A percentile compares a stretch with the other conserved stretches of the same genome.
These are phyloP conservation scores for Linepithema humile DNA, from an alignment of 1,140 invertebrate genomes.

Conservation along the genomic window DNA sequence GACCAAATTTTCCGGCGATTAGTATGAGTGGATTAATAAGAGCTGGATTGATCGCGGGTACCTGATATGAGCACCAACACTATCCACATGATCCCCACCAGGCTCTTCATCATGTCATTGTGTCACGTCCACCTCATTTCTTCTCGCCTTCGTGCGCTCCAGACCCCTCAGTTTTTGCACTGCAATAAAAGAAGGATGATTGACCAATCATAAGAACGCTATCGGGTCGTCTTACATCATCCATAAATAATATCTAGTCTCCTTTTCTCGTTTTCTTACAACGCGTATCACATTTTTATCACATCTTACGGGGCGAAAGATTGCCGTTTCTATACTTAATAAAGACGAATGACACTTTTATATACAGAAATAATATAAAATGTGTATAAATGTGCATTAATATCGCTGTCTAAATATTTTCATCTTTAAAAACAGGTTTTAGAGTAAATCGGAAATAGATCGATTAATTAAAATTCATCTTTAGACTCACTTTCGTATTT, in stretches of 20 bases:
- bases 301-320: no score
- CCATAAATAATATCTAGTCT: neutral
- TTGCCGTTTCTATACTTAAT: no score
- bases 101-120: conserved; percentile 86
- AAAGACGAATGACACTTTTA: no score
- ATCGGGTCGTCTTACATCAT: neutral
- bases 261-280: no score
- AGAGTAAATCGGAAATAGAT: no score
- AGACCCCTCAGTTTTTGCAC: conserved; percentile 75
- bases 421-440: no score
- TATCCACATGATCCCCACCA: conserved; percentile 87
- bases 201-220: neutral
- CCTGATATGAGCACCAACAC: conserved; percentile 86
- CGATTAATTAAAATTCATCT: no score
- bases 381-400: no score
- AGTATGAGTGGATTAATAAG: neutral
- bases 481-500: no score
- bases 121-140: conserved; percentile 85
- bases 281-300: no score
- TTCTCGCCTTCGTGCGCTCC: conserved; percentile 75
- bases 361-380: no score
- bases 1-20: neutral
- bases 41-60: conserved; percentile 71
- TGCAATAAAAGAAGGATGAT: conserved; percentile 62
- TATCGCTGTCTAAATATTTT: no score